Base-by-base conservation (phyloP, 64 coral and sea anemone genomes). In the Montipora cactus region DNA sequence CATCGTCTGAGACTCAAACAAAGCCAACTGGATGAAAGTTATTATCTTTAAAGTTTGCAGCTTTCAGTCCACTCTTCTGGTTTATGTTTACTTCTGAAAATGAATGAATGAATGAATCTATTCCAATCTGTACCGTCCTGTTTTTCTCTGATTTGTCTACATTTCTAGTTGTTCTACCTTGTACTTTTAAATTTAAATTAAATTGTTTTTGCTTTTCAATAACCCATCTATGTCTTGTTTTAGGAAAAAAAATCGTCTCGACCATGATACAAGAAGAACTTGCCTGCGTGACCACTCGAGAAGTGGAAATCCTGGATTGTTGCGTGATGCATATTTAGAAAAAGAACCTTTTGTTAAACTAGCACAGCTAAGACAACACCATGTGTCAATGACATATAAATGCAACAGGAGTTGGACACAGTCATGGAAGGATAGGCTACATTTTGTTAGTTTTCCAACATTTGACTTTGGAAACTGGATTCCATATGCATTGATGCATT, bases 401-500 rank as follows among this genome's bases (percentile, higher is more conserved):
- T 90, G 88, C 37, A n/a, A 44, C 70, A 95, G 79, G 59, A 90
- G 25, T 52, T 81, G 89, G 89, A 87, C 57, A 67, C 68, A 90
- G 44, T 76, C 49, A 7, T 89, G 89, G 89, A 97, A 95, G 68
- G 94, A 93, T 28, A 82, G 89, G 5, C 83, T 99, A 19, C 98
- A 99, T 80, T 99, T 99, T 94, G 95, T 88, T 3, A 92, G 70
- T 50, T 76, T 99, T 8, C 95, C 98, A 64, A 18, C 92, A 5
- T 96, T 91, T 71, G 73, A 96, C n/a, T 87, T 90, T 87, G 98
- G 98, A 4, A 99, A 94, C 58, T 99, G 95, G 95, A 99, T 99
- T 49, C 98, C 98, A 5, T 99, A 96, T 94, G 84, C 92, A 2
- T 84, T 95, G 79, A 92, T 87, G 51, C 94, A 96, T 74, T 99